Base-by-base conservation (phyloP, 2,797 vertebrate genomes). In the Liasis olivaceus region DNA sequence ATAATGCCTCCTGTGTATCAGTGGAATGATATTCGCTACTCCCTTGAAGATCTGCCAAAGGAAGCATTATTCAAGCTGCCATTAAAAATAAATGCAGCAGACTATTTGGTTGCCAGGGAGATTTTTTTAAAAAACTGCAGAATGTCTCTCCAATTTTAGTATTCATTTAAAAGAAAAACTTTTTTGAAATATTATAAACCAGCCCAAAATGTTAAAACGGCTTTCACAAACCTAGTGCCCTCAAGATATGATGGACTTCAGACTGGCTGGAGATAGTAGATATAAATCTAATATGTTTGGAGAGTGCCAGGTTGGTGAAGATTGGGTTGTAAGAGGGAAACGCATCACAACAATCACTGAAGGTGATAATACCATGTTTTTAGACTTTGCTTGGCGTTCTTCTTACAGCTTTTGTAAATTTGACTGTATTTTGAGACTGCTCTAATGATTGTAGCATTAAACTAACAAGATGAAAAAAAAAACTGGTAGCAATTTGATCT, bases 51-150 rank as follows among this genome's bases (percentile, higher is more conserved):
- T 28, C 47, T 81, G 58, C 89, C 60, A 84, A 91, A 90, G 60
- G 85, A 60, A 88, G 69, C 11, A 56, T 87, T 26, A 17, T 26
- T 86, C 92, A 92, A 84, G 64, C 66, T 90, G 42, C 51, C 20
- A 14, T 85, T 85, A 60, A 28, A 60, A 81, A 56, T 86, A 60
- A 77, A 81, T 22, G 77, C 51, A 77, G 54, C 62, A 86, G 36
- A 12, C 15, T 31, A 42, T n/a, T 90, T 20, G 64, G 92, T 90
- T 87, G 85, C 89, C 85, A 90, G 26, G 89, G 92, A 87, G 69
- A 93, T 31, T 59, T 59, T 69, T 59, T 87, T 59, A 56, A 22
- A 5, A 54, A 59, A 6, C 66, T 59, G 66, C 42, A 36, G 84
- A 31, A 2, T 66, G 85, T 85, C 36, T 58, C 6, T 42, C 90